These are phyloP conservation scores for Cygnus buccinator DNA, from an alignment of 2,113 vertebrate species.

Conservation along the genomic window DNA sequence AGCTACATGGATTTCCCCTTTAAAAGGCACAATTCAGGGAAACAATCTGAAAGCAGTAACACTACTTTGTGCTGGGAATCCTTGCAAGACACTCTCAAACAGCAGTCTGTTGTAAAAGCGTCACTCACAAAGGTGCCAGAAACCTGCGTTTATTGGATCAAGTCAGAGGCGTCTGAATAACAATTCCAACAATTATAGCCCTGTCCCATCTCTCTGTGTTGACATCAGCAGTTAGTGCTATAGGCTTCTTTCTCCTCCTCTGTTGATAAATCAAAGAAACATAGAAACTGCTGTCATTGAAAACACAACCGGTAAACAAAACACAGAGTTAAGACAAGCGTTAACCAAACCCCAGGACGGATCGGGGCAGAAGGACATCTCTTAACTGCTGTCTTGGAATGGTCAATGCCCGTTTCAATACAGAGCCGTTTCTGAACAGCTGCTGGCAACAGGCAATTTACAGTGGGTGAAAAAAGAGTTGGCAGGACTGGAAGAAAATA, in stretches of 20 bases:
- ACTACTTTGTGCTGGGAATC: neutral
- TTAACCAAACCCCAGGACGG: accelerated
- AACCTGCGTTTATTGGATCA: conserved; percentile 24
- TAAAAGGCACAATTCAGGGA: neutral
- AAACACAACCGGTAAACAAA: neutral
- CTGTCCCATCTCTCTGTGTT: neutral
- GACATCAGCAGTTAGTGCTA: neutral
- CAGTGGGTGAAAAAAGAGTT: neutral
- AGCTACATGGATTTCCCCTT: neutral
- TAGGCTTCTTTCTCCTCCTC: neutral
- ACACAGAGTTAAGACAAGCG: neutral
- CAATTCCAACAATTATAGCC: conserved; percentile 21
- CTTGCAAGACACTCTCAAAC: neutral
- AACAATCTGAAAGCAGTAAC: neutral
- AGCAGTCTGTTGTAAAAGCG: neutral
- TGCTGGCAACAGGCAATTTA: neutral
- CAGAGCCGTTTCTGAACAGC: conserved; percentile 1
- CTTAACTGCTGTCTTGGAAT: neutral
- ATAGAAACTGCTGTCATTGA: neutral
- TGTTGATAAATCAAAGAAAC: conserved; percentile 18
- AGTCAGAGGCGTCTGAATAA: neutral
- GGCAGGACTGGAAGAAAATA: neutral
- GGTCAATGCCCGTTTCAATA: neutral
- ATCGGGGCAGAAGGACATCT: neutral
- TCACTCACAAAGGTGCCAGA: conserved; percentile 15